Base-by-base conservation (phyloP, 2,113 vertebrate genomes). In the Podarcis muralis region DNA sequence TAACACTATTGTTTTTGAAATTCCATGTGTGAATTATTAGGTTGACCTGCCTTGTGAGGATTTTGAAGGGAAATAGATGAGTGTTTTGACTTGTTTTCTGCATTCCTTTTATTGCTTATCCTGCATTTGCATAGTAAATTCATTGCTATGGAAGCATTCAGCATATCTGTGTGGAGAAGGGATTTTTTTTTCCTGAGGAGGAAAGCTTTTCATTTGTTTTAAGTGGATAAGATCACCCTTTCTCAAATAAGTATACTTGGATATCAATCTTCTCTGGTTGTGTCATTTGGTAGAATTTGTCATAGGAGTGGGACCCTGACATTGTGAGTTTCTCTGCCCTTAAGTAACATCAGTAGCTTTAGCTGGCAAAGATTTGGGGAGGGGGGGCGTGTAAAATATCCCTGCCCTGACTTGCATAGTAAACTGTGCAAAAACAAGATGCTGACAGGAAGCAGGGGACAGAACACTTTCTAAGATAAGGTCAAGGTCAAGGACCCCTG, bases 1-100 rank as follows among this genome's bases (percentile, higher is more conserved):
- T 84, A 84, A 11, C 94, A 69, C 76, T 69, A 59, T 95, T 94
- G 90, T 93, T 93, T 95, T 91, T 95, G 87, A 92, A 91, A 74
- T 76, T 92, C 81, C 87, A 84, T 90, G 59, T 87, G 68, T 92
- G 91, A 91, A 86, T 92, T 92, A 87, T 86, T 92, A 92, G 69
- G 80, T 76, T 90, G 91, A 87, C 77, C 90, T 84, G 25, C 90
- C 91, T 92, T 84, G 40, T 71, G 82, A 90, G 74, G 62, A 79
- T 43, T 87, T 91, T 72, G 80, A 81, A 88, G 68, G 84, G 85
- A 94, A 94, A 88, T 81, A 90, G 89, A 88, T 87, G 90, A 88
- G 88, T 92, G 74, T 88, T 95, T 91, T 48, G 76, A 91, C 89
- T 94, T 30, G 59, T 81, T 89, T 84, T 77, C 68, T 80, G 5